Conservation (phyloP, 2,113 vertebrate genomes). For the Antechinus stuartii region DNA sequence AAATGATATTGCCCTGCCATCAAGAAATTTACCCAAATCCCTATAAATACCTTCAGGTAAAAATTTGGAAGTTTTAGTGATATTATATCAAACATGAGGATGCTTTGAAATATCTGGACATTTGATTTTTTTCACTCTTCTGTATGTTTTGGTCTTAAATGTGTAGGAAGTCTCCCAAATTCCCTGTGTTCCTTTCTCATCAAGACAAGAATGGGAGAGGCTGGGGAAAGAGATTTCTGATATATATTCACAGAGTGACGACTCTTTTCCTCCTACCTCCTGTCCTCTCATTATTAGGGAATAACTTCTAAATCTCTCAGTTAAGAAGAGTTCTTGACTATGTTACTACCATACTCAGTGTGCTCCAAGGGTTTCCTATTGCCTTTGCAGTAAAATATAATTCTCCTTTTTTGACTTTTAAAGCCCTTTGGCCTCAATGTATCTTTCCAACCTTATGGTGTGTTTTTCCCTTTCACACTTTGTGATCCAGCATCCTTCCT, state of each 20-base stretch:
- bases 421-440: not conserved
- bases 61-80: not conserved
- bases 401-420: not conserved
- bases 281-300: not conserved
- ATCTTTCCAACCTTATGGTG: not conserved
- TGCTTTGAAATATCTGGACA: not conserved
- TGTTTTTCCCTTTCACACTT: not conserved
- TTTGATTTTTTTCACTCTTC: not conserved
- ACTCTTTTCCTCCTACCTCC: no score
- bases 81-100: not conserved
- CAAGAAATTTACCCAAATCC: not conserved
- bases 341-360: not conserved
- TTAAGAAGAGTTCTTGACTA: not conserved
- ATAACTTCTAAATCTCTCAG: not conserved
- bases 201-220: not conserved
- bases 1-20: not conserved
- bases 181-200: not conserved
- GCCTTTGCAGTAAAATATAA: not conserved
- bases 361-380: not conserved
- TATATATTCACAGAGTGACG: rapidly evolving
- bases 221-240: not conserved
- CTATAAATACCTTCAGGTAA: not conserved
- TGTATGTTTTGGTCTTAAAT: not conserved
- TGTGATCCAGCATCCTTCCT: not conserved
- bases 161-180: not conserved